A percentile compares a stretch with the other conserved stretches of the same genome.
Conservation (phyloP, 2,888 invertebrate species). For the Lamellibrachia columna region DNA sequence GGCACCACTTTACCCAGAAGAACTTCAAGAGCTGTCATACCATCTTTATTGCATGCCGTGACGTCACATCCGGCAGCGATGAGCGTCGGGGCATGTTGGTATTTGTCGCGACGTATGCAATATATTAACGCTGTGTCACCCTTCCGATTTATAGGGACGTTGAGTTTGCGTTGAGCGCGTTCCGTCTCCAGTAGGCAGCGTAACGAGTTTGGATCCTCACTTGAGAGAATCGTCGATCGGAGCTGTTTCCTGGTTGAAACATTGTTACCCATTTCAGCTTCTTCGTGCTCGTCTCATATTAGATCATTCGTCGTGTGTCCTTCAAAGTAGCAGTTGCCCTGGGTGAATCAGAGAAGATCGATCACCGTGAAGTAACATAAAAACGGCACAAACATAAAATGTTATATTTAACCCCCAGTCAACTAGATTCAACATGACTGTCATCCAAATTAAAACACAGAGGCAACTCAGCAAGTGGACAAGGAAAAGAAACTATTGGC, state of each 20-base stretch:
- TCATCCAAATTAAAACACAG: too few species aligned
- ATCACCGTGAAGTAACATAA: not conserved
- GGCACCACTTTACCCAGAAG: slow-evolving; percentile 31
- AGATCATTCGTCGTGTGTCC: not conserved
- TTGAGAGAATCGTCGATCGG: not conserved
- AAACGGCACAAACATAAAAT: not conserved
- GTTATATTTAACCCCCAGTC: not conserved
- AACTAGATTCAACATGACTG: not conserved
- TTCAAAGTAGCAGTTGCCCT: not conserved
- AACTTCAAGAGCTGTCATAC: slow-evolving; percentile 32
- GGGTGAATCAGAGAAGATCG: not conserved
- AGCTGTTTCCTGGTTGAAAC: not conserved
- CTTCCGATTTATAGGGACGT: slow-evolving; percentile 17
- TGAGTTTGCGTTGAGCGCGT: not conserved
- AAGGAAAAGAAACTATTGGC: too few species aligned
- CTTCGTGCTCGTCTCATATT: not conserved
- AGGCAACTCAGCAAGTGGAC: too few species aligned
- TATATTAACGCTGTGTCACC: slow-evolving; percentile 33
- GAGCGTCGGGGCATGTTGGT: slow-evolving; percentile 24
- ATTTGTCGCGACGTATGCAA: slow-evolving; percentile 24
- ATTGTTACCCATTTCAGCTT: not conserved
- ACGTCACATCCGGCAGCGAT: slow-evolving; percentile 30
- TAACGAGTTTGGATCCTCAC: not conserved
- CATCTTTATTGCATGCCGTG: slow-evolving; percentile 30
- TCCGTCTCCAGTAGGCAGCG: not conserved